These are phyloP conservation scores for Hylomyscus alleni DNA, from an alignment of 2,797 vertebrate species.

Conservation along the genomic window DNA sequence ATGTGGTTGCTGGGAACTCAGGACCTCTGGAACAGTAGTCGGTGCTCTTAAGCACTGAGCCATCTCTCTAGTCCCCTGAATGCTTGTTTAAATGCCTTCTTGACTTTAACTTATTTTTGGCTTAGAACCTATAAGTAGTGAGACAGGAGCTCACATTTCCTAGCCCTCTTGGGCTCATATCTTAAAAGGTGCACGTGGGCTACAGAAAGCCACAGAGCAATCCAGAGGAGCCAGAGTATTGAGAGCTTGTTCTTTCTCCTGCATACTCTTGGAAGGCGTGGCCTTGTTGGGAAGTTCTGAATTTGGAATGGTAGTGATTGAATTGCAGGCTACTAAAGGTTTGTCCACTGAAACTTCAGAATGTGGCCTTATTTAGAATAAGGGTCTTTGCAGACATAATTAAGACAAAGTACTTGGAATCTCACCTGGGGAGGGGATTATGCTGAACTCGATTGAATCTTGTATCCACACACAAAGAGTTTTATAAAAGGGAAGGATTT, in stretches of 20 bases:
- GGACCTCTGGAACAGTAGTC: too few species aligned
- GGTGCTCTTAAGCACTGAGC: too few species aligned
- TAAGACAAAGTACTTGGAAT: neutral
- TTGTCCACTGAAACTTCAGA: neutral
- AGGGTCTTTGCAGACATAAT: neutral
- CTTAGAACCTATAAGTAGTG: neutral
- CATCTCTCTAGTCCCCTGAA: too few species aligned
- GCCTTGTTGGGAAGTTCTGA: neutral
- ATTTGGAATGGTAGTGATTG: neutral
- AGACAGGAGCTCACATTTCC: neutral
- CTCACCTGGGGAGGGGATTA: neutral
- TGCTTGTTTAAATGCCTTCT: neutral
- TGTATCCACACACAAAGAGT: neutral
- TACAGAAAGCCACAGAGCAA: neutral
- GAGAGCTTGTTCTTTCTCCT: neutral
- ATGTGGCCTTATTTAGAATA: slow-evolving; percentile 1
- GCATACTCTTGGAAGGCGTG: neutral
- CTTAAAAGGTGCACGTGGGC: neutral
- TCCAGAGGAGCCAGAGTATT: neutral
- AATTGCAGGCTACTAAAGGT: neutral
- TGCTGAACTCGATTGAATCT: neutral
- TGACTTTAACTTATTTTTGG: slow-evolving; percentile 20
- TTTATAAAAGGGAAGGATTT: neutral
- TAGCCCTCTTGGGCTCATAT: neutral
- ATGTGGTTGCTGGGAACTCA: too few species aligned